Base-by-base conservation (phyloP, 2,797 vertebrate species). In the Columba guinea region DNA sequence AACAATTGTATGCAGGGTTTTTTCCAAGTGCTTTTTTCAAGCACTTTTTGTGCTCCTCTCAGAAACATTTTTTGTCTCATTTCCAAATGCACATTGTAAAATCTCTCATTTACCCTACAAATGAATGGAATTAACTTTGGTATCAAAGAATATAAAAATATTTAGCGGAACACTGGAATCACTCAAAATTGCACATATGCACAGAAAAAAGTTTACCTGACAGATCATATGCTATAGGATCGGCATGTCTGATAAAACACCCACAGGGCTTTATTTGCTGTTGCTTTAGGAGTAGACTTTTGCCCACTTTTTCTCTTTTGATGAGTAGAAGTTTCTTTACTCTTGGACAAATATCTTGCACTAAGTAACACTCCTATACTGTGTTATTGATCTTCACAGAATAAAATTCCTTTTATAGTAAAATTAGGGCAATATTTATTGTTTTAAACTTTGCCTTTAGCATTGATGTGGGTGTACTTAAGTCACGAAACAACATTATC, bases 391-490 rank as follows among this genome's bases (percentile, higher is more conserved):
- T 94, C 81, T 95, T 89, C 51, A 62, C 26, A 92, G 49, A 76
- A 67, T n/a, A 78, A 67, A 67, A 87, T 91, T 83, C 16, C 74
- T 96, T 96, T 93, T 67, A 87, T 80, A 95, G 56, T 84, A 95
- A 97, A 97, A 95, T 92, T 94, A 95, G 69, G 70, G 80, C 63
- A 94, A 80, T 18, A 3, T 92, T 97, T 93, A 68, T 13, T 86
- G 51, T 86, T 96, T 94, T 91, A 89, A 79, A 92, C 78, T 84
- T 55, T 88, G 39, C 68, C 39, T 96, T 95, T 92, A 84, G 71
- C 84, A 44, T 87, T 91, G 30, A 73, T 77, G 55, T 60, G 26
- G 24, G 5, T 64, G 59, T 68, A 84, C 86, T 94, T 87, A 94
- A 95, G 41, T 68, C 75, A 52, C 70, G 64, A 84, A 95, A 68